Evolutionary conservation across 2,113 vertebrate genomes (phyloP).

Genomic region (Oreochromis tanganicae): DNA sequence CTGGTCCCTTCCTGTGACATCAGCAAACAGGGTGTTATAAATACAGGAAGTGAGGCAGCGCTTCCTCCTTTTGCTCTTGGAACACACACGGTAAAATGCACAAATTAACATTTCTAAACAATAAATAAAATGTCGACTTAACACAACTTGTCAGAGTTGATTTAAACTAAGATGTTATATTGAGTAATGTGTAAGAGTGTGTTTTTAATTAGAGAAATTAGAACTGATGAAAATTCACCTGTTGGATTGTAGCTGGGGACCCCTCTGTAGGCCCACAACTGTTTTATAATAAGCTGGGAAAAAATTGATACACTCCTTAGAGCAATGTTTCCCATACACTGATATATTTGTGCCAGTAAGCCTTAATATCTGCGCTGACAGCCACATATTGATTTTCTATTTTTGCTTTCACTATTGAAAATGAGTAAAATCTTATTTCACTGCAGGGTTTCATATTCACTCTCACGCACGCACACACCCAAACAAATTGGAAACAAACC

Average conservation of each 20-base stretch:
- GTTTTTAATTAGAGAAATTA: background rate
- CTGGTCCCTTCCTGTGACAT: background rate
- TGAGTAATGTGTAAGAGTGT: background rate
- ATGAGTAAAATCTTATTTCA: background rate
- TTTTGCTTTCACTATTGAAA: background rate
- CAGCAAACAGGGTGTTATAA: background rate
- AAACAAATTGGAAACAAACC: background rate
- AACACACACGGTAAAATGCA: background rate
- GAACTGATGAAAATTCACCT: background rate
- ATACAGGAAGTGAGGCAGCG: background rate
- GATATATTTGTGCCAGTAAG: background rate
- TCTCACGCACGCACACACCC: background rate
- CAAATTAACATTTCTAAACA: background rate
- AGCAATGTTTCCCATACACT: background rate
- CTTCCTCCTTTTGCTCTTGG: background rate
- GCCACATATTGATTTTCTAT: background rate
- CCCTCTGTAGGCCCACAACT: background rate
- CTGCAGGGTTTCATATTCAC: background rate
- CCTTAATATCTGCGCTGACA: background rate
- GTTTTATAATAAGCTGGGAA: background rate
- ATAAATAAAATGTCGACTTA: rapidly evolving
- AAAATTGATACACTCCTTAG: background rate
- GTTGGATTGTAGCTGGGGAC: background rate
- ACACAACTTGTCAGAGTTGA: background rate
- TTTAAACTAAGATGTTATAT: background rate